Evolutionary conservation across 2,888 invertebrate genomes (phyloP), one percentile per base, ranked within the genome.

Genomic region (Iphiclides podalirius): DNA sequence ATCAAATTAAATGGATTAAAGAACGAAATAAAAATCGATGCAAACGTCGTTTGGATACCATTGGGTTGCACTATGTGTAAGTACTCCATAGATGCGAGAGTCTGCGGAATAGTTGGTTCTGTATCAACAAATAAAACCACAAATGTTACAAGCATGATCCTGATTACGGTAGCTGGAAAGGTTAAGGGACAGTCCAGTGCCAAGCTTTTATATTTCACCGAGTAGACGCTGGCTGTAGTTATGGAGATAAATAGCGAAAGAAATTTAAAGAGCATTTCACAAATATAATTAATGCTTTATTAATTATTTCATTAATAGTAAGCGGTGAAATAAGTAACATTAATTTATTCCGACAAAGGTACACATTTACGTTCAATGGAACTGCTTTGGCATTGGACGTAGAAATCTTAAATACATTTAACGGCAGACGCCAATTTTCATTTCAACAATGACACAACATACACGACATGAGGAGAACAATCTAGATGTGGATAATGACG

Each of bases 51-150:
- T 76, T 61, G 81, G 76, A 77, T 88, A 88, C 87, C 87, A 79
- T 87, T 85, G 77, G 87, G 85, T 84, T 86, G 87, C 81, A 81
- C 75, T 61, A 86, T 82, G 77, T 86, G 86, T 77, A 85, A 86
- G 86, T 85, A 87, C 78, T 88, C 87, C 87, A 86, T 83, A 75
- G 84, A 79, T 72, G 83, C 84, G 84, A 82, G 74, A 78, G 83
- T 70, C 87, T 84, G 87, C 86, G 86, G 85, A 75, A 85, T 76
- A 79, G 83, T 72, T 71, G 87, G 87, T 79, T 88, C 87, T 88
- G 87, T 82, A 75, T 79, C 78, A 81, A 83, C 81, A 87, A 87
- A 86, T 67, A 83, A 79, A 80, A 81, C 76, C 81, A 85, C 79
- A 79, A 70, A 67, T 72, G 70, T 83, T 83, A 86, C 84, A 84